Base-by-base conservation (phyloP, 37 sponge, comb jelly and placozoan species). In the Tethya wilhelma region DNA sequence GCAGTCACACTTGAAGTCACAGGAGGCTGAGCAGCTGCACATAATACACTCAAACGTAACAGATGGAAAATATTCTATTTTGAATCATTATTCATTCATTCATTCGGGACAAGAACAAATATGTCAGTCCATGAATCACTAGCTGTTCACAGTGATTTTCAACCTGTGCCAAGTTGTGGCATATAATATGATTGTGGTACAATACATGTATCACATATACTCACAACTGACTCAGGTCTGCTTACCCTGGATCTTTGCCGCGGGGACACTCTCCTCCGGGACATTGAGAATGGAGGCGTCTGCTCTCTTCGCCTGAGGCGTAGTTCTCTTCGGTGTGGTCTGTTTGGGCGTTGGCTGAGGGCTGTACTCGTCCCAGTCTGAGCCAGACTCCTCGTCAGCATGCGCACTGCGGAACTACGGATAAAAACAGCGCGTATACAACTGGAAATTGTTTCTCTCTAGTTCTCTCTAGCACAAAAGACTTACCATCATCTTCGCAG, bases 301-400 rank as follows among this genome's bases (percentile, higher is more conserved):
- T n/a, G n/a, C n/a, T n/a, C n/a, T n/a, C n/a, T n/a, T n/a, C n/a
- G n/a, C n/a, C 59, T 2, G 59, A 59, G 59, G 7, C n/a, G n/a
- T n/a, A n/a, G n/a, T n/a, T n/a, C 28, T 43, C 28, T 69, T 11
- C 72, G 29, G 4, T 30, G 41, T 41, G 64, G 67, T 33, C 12
- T 66, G 34, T 40, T 53, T 26, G 49, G 79, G 2, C 6, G 59
- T 28, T 58, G 75, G 34, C 36, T 26, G 57, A 30, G 73, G 55
- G 49, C 46, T 60, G 38, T 42, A 44, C 20, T 75, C 69, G 67
- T 84, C 84, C 84, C 84, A 84, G 57, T 84, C 84, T 39, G 65
- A 60, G 22, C 44, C 77, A 3, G 75, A 74, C 41, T 84, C 84
- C 31, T 84, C 84, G 5, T 75, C 75, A 30, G 34, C 84, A 28